These are phyloP conservation scores for Myxocyprinus asiaticus DNA, from an alignment of 2,113 vertebrate species.

Conservation along the genomic window DNA sequence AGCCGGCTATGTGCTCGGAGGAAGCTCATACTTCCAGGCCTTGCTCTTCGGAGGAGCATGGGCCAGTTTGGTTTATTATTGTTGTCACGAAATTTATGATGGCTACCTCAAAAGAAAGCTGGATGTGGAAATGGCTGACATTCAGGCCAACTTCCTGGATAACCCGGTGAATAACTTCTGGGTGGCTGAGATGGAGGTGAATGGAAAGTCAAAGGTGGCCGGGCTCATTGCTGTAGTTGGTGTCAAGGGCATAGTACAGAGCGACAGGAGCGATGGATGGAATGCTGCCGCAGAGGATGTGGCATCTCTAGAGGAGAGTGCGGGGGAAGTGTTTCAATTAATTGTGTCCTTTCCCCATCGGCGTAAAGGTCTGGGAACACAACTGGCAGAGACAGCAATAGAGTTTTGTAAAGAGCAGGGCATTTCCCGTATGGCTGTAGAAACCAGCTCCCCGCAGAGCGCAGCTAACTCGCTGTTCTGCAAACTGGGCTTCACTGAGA, in stretches of 20 bases:
- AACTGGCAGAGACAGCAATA: conserved; percentile 57
- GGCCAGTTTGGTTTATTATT: conserved; percentile 68
- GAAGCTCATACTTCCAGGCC: conserved; percentile 69
- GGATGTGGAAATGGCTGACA: conserved; percentile 63
- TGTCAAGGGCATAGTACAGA: conserved; percentile 30
- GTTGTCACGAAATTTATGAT: conserved; percentile 67
- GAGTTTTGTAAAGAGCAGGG: conserved; percentile 69
- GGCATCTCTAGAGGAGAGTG: conserved; percentile 37
- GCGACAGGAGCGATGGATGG: conserved; percentile 45
- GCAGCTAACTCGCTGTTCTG: conserved; percentile 58
- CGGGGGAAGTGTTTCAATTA: conserved; percentile 61
- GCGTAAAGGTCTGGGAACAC: conserved; percentile 56
- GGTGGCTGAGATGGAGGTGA: conserved; percentile 65
- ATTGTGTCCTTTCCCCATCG: conserved; percentile 58
- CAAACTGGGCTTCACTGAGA: conserved; percentile 66
- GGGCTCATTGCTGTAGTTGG: conserved; percentile 62
- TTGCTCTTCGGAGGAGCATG: conserved; percentile 66
- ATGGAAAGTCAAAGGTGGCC: conserved; percentile 59
- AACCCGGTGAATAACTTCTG: conserved; percentile 66
- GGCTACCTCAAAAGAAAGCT: conserved; percentile 61
- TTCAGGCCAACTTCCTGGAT: conserved; percentile 64
- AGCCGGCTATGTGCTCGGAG: conserved; percentile 71
- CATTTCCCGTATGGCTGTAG: conserved; percentile 52
- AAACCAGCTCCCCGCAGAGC: conserved; percentile 63
- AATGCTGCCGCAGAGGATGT: conserved; percentile 51